Evolutionary conservation across 2,888 invertebrate species (phyloP), one percentile per base, ranked within the genome.

Genomic region (Seira sanloemensis): DNA sequence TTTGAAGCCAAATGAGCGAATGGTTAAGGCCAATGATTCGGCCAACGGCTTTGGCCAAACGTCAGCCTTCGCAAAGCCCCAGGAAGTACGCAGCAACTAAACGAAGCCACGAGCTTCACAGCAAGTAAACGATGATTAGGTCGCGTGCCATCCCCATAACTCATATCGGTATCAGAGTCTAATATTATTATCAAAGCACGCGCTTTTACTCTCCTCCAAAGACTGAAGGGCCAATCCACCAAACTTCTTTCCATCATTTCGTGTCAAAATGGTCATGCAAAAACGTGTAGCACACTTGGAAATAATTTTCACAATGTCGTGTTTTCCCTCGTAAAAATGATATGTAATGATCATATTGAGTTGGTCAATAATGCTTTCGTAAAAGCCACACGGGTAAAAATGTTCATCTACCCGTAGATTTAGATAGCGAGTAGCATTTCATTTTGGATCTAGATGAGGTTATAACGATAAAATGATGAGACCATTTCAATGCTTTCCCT

Each of bases 391-490:
- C n/a, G n/a, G n/a, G n/a, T n/a, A n/a, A n/a, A n/a, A n/a, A n/a
- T n/a, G n/a, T n/a, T n/a, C n/a, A n/a, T n/a, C n/a, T n/a, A n/a
- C n/a, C n/a, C n/a, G 19, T 23, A 2, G 65, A 46, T 66, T 58
- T 18, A 67, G 12, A 37, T 37, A 12, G 12, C 37, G 37, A 37
- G n/a, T 37, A 37, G 37, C 37, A 7, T 37, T 37, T 37, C 37
- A 37, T 12, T n/a, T 37, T 37, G 12, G 37, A 37, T 37, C 12
- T 25, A 37, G 23, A 79, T 73, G 46, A 67, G 68, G 67, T 74
- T 80, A 21, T 80, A 80, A 80, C 80, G 80, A 80, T 80, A 80
- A 80, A 80, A 74, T 74, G 80, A 80, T 80, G 80, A 80, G 72
- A 72, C 18, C 68, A 25, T 26, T n/a, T 7, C n/a, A n/a, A n/a